Evolutionary conservation across 2,113 vertebrate species (phyloP).

Genomic region (Paracanthobrama guichenoti): DNA sequence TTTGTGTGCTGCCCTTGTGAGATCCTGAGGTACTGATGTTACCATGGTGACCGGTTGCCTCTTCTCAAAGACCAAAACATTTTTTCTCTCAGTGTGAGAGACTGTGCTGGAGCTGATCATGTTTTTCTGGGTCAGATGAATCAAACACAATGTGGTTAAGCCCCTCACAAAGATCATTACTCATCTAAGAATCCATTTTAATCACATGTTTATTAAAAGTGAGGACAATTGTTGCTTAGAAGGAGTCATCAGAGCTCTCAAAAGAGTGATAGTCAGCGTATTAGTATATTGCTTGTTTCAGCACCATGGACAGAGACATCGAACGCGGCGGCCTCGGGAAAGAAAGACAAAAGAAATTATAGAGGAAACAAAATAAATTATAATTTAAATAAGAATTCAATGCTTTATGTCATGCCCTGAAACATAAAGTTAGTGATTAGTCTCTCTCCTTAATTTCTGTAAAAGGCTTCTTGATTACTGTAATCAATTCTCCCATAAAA

Average conservation of each 20-base stretch:
- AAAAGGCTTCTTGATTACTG: not conserved
- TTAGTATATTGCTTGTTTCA: slow-evolving; percentile 43
- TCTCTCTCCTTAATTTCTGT: not conserved
- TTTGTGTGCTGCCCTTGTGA: slow-evolving; percentile 35
- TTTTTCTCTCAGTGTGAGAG: slow-evolving; percentile 22
- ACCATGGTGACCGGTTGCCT: slow-evolving; percentile 57
- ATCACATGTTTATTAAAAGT: slow-evolving; percentile 33
- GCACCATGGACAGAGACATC: slow-evolving; percentile 51
- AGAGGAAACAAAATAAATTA: not conserved
- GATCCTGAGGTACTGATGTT: slow-evolving; percentile 54
- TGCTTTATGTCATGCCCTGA: not conserved
- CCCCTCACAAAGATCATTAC: slow-evolving; percentile 26
- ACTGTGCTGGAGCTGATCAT: slow-evolving; percentile 50
- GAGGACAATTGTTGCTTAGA: slow-evolving; percentile 12
- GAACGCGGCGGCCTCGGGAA: not conserved
- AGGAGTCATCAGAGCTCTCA: not conserved
- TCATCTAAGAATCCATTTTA: slow-evolving; percentile 40
- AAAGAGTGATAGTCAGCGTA: not conserved
- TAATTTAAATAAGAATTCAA: not conserved
- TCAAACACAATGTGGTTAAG: slow-evolving; percentile 46
- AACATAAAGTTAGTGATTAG: slow-evolving; percentile 9
- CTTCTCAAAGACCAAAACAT: slow-evolving; percentile 48
- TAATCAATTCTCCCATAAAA: not conserved
- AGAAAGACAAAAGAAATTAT: not conserved
- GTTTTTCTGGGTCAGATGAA: slow-evolving; percentile 59